A percentile compares a stretch with the other conserved stretches of the same genome.
Evolutionary conservation across 2,888 invertebrate species (phyloP).

Genomic region (Erynnis tages): DNA sequence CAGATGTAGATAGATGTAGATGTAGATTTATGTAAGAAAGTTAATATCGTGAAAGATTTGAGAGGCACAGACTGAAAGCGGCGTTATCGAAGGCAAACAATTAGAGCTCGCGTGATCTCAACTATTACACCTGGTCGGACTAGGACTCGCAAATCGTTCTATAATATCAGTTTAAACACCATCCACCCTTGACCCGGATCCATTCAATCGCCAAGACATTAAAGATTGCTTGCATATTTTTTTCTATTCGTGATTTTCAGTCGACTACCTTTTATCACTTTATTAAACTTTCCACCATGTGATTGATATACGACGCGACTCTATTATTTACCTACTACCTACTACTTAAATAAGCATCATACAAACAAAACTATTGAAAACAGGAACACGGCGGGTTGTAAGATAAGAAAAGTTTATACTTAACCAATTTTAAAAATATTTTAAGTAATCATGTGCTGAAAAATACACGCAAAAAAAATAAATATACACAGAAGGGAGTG

Average conservation of each 20-base stretch:
- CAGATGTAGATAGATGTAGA: too few species aligned
- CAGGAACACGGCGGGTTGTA: too few species aligned
- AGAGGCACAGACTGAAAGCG: conserved; percentile 19
- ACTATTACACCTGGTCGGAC: conserved; percentile 48
- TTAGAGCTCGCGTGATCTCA: conserved; percentile 56
- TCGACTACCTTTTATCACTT: neutral
- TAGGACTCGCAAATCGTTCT: conserved; percentile 62
- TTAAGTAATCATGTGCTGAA: too few species aligned
- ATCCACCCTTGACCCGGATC: conserved; percentile 58
- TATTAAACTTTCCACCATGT: too few species aligned
- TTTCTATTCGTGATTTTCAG: conserved; percentile 1
- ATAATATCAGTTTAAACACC: conserved; percentile 54
- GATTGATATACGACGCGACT: too few species aligned
- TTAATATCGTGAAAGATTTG: neutral
- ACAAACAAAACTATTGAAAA: too few species aligned
- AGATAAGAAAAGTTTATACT: too few species aligned
- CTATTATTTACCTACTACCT: too few species aligned
- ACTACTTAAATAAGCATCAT: neutral
- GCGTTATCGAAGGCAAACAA: conserved; percentile 34
- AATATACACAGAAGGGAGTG: too few species aligned
- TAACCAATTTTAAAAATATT: too few species aligned
- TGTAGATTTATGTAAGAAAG: too few species aligned
- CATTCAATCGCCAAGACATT: conserved; percentile 23
- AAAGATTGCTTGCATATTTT: conserved; percentile 13
- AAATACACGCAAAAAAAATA: too few species aligned